Conservation (phyloP, 2,888 invertebrate species). For the Rugalucina vietnamica region DNA sequence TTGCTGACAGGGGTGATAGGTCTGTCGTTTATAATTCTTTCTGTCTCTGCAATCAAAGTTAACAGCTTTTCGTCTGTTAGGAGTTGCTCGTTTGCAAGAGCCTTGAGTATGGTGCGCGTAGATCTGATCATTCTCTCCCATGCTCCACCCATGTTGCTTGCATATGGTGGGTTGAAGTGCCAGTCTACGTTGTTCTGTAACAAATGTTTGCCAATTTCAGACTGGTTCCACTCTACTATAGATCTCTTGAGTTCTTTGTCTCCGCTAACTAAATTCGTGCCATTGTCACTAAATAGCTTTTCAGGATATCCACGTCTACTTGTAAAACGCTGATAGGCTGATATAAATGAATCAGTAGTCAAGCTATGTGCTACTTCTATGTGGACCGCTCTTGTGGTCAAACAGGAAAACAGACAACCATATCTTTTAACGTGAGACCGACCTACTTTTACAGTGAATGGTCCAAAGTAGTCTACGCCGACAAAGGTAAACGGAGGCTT, state of each 20-base stretch:
- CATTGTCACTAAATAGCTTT: constrained; percentile 42
- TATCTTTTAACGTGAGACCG: constrained; percentile 33
- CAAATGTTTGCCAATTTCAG: constrained; percentile 7
- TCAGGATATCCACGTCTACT: constrained; percentile 29
- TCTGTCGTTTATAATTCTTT: constrained; percentile 20
- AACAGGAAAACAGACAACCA: constrained; percentile 54
- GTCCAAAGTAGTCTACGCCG: constrained; percentile 55
- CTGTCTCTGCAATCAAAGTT: background rate
- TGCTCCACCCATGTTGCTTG: constrained; percentile 29
- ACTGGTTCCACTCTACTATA: constrained; percentile 25
- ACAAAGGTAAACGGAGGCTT: constrained; percentile 48
- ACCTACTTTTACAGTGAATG: constrained; percentile 34
- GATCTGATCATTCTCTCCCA: constrained; percentile 42
- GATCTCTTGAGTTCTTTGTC: constrained; percentile 24
- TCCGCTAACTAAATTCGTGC: constrained; percentile 44
- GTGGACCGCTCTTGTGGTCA: constrained; percentile 32
- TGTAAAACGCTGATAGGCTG: constrained; percentile 32
- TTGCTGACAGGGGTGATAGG: background rate
- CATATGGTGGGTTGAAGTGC: constrained; percentile 37
- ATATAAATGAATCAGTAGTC: constrained; percentile 33
- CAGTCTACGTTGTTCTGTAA: constrained; percentile 18
- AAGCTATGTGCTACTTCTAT: constrained; percentile 32
- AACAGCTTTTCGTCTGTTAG: background rate
- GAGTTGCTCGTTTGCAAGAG: constrained; percentile 3
- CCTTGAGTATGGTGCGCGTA: background rate